Conservation (phyloP, 2,113 vertebrate genomes). For the Phylloscopus trochilus region DNA sequence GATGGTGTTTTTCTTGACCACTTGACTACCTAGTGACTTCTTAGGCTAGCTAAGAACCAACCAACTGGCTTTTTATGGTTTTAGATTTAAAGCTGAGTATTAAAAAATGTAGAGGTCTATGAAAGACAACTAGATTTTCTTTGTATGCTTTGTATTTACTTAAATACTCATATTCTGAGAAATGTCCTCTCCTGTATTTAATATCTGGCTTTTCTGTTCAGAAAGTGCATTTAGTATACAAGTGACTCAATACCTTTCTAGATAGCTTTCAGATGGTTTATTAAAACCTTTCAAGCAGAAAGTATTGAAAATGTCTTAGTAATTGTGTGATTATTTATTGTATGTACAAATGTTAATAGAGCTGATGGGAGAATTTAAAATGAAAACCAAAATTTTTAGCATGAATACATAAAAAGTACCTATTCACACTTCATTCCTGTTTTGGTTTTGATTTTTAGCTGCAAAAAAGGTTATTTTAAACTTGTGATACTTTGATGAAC, state of each 20-base stretch:
- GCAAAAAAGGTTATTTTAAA: neutral
- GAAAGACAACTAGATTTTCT: neutral
- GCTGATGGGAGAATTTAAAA: neutral
- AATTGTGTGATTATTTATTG: neutral
- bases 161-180: neutral
- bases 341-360: neutral
- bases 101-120: neutral
- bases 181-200: neutral
- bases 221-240: neutral
- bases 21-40: neutral
- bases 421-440: neutral
- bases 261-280: neutral
- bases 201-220: neutral
- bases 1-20: neutral
- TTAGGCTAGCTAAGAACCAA: neutral
- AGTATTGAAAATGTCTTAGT: neutral
- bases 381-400: neutral
- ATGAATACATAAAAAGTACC: neutral
- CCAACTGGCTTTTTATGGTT: neutral
- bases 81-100: neutral
- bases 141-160: neutral
- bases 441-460: neutral
- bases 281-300: neutral
- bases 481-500: neutral
- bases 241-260: neutral